Conservation (phyloP, 2,888 invertebrate genomes). For the Cecidostiba fungosa region DNA sequence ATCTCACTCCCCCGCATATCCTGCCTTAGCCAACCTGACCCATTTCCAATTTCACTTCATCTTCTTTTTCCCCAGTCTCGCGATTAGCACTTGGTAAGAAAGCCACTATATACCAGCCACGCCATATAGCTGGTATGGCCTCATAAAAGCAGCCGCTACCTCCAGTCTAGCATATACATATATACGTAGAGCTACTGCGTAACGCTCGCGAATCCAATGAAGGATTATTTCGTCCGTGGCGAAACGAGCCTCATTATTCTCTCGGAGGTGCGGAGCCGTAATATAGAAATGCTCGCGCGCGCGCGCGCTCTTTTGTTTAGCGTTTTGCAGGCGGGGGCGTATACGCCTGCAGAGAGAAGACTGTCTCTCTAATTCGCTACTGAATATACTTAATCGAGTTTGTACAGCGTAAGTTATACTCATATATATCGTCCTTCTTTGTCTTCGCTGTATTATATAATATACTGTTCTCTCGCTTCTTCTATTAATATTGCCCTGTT, state of each 20-base stretch:
- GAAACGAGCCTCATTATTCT: constrained; percentile 52
- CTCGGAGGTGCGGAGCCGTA: constrained; percentile 13
- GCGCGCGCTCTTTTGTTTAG: constrained; percentile 46
- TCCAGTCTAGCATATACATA: not conserved
- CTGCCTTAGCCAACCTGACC: not conserved
- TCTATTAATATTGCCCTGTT: not conserved
- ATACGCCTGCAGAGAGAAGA: not conserved
- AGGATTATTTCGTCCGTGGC: constrained; percentile 46
- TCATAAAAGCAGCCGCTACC: not conserved
- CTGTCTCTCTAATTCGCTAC: constrained; percentile 22
- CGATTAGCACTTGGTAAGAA: constrained; percentile 10
- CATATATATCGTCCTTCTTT: not conserved
- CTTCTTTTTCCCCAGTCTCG: not conserved
- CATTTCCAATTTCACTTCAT: not conserved
- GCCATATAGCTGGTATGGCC: not conserved
- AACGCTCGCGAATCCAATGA: constrained; percentile 40
- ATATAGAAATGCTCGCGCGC: constrained; percentile 11
- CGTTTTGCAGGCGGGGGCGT: constrained; percentile 39
- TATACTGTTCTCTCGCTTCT: not conserved
- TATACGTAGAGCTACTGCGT: not conserved
- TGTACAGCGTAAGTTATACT: constrained; percentile 2
- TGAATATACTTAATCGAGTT: constrained; percentile 41
- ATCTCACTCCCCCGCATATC: not conserved
- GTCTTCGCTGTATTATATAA: not conserved
- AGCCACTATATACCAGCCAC: not conserved